These are phyloP conservation scores for Alethe diademata DNA, from an alignment of 2,113 vertebrate species.

Conservation along the genomic window DNA sequence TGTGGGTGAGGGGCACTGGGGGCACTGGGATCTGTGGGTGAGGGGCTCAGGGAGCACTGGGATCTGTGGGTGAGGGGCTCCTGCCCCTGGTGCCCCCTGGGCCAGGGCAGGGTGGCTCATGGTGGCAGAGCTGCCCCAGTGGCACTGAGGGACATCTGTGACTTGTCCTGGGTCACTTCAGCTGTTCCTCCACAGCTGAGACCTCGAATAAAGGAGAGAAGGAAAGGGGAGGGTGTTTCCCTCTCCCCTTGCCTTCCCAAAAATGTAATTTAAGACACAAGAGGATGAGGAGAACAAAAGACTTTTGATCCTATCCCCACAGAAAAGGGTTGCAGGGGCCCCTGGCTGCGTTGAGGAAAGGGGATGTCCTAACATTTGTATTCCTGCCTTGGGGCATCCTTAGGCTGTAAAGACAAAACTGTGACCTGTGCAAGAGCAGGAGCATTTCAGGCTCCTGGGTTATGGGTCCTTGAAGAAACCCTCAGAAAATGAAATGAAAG, in stretches of 20 bases:
- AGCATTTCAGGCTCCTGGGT: neutral
- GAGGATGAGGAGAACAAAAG: neutral
- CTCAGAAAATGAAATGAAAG: neutral
- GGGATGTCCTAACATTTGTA: neutral
- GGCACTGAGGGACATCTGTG: neutral
- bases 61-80: fast-evolving
- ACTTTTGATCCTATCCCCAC: neutral
- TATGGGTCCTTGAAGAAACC: neutral
- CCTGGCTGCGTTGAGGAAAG: neutral
- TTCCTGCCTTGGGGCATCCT: neutral
- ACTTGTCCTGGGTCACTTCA: neutral
- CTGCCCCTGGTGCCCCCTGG: fast-evolving
- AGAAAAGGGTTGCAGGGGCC: neutral
- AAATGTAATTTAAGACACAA: neutral
- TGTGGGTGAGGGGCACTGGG: no score
- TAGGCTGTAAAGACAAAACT: neutral
- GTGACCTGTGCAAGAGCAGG: neutral
- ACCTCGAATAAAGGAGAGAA: neutral
- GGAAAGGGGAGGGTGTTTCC: neutral
- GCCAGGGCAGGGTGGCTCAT: fast-evolving
- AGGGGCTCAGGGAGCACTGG: no score
- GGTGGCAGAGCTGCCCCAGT: neutral
- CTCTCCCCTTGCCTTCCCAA: neutral
- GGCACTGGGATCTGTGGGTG: no score
- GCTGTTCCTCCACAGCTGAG: neutral